These are phyloP conservation scores for Cranoglanis bouderius DNA, from an alignment of 2,113 vertebrate genomes.

Conservation along the genomic window DNA sequence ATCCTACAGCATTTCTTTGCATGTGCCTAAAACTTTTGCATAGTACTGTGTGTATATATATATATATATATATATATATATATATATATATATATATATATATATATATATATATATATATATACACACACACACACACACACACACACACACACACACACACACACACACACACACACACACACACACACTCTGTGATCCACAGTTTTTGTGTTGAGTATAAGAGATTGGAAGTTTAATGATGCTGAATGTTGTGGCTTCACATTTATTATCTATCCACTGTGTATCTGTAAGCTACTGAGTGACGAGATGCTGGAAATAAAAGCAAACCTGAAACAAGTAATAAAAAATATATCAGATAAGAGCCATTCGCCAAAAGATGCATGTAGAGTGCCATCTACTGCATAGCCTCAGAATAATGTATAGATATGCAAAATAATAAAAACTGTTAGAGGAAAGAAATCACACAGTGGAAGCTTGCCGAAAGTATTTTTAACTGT, in stretches of 20 bases:
- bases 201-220: neutral
- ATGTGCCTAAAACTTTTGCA: too few species aligned
- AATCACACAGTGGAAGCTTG: neutral
- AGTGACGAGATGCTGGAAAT: neutral
- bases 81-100: too few species aligned
- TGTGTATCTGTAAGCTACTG: neutral
- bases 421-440: neutral
- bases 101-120: too few species aligned
- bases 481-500: neutral
- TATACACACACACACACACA: too few species aligned
- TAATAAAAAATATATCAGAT: neutral
- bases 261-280: slow-evolving; percentile 14
- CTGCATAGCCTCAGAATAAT: slow-evolving; percentile 50
- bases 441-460: neutral
- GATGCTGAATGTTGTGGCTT: neutral
- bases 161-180: too few species aligned
- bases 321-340: neutral
- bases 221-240: neutral
- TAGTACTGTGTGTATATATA: too few species aligned
- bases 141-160: too few species aligned
- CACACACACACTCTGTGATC: neutral
- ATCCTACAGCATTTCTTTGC: too few species aligned
- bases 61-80: too few species aligned
- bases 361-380: slow-evolving; percentile 25
- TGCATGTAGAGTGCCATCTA: slow-evolving; percentile 73